Evolutionary conservation across 2,113 vertebrate species (phyloP).

Genomic region (Sardina pilchardus): DNA sequence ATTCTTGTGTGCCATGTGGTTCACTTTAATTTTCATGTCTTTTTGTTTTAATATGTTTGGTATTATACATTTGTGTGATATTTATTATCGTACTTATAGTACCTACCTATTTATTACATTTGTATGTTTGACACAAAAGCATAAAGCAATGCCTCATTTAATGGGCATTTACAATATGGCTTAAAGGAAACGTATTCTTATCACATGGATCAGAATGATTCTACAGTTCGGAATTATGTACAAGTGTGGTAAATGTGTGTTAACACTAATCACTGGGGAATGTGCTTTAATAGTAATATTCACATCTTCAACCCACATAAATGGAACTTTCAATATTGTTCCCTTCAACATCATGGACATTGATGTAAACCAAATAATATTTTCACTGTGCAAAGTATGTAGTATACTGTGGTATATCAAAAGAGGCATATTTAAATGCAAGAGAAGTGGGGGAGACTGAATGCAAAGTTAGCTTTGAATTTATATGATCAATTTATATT

Average conservation of each 20-base stretch:
- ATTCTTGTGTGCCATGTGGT: conserved; percentile 62
- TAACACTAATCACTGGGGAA: not conserved
- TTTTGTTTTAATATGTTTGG: conserved; percentile 39
- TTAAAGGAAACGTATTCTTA: not conserved
- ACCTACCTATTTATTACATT: conserved; percentile 12
- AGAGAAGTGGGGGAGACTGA: conserved; percentile 9
- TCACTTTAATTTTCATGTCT: conserved; percentile 34
- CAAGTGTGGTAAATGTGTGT: not conserved
- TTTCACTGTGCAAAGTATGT: conserved; percentile 63
- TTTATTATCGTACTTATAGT: conserved; percentile 28
- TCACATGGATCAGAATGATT: not conserved
- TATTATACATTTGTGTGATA: conserved; percentile 25
- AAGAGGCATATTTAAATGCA: conserved; percentile 28
- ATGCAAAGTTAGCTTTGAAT: conserved; percentile 34
- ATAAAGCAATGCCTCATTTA: not conserved
- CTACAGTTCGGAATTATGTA: not conserved
- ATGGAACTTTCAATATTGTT: not conserved
- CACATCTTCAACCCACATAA: not conserved
- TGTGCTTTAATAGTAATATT: not conserved
- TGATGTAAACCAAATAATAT: conserved; percentile 54
- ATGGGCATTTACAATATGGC: not conserved
- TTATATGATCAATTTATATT: conserved; percentile 28
- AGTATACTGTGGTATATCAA: conserved; percentile 57
- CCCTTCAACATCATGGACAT: not conserved
- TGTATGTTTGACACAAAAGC: not conserved